Evolutionary conservation across 2,888 invertebrate species (phyloP), one percentile per base, ranked within the genome.

Genomic region (Sinotaia quadrata): DNA sequence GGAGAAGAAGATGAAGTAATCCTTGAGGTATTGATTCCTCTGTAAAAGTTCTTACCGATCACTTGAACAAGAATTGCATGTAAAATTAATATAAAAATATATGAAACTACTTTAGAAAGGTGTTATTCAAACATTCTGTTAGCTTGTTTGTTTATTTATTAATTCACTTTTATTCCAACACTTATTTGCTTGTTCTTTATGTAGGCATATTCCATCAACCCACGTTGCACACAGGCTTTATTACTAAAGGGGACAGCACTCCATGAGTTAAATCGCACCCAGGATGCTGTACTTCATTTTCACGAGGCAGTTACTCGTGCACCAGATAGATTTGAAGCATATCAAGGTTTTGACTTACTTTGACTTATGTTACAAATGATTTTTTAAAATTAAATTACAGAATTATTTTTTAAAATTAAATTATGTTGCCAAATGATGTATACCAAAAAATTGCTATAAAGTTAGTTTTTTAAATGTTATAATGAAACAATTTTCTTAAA

Each of bases 161-260:
- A 41, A 41, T 41, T 12, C n/a, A 41, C 15, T 2, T 1, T 41
- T 41, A n/a, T 41, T 18, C 1, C 15, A n/a, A 12, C n/a, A 1
- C n/a, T 12, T 41, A 41, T 41, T 41, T 41, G 15, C n/a, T 33
- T 56, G 12, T 15, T n/a, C n/a, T 7, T 41, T 18, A 70, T 72
- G 2, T 75, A 90, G 89, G 93, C 94, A 0, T 91, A 92, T 72
- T 89, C 90, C 18, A 81, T 93, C 44, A 91, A 92, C 85, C 91
- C 91, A 4, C 91, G 91, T 18, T 92, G 92, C 84, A 90, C 93
- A 4, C 94, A 95, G 86, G 94, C 93, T 0, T 88, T 93, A 41
- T 89, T 95, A 51, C 87, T 95, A 61, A 93, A 94, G 81, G 94
- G 93, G n/a, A 90, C 91, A 72, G 91, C 92, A 68, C 88, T 93